Evolutionary conservation across 2,888 invertebrate genomes (phyloP), one percentile per base, ranked within the genome.

Genomic region (Blastobasis lacticolella): DNA sequence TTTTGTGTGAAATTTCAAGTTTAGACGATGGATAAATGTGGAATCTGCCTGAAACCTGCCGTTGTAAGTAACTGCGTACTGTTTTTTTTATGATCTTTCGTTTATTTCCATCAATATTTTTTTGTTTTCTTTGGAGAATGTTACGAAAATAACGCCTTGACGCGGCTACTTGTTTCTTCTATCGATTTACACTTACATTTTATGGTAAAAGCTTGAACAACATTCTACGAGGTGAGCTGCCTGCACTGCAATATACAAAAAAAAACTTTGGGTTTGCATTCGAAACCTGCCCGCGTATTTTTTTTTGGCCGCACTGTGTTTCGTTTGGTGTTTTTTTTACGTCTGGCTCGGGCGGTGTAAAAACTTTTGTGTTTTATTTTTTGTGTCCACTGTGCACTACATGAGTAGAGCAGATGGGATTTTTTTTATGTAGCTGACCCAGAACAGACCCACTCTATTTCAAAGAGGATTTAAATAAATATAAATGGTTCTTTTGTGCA

Each of bases 201-300:
- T 49, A 47, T 38, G 38, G 40, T 49, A 23, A 45, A 52, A 50
- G 58, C 53, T 57, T 51, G 53, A 59, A 52, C 53, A 54, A 49
- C 52, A 57, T 57, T 52, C 44, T 48, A 49, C 49, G 40, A 50
- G 36, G 9, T 45, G 49, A 45, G 45, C 49, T 48, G 10, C 6
- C 36, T 51, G 45, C 51, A 47, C 52, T 42, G 48, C 37, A 62
- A 62, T 63, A 60, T 44, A 61, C 63, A 66, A 73, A 73, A 74
- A 78, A 83, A 77, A 78, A 76, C 74, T 73, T 71, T 65, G 45
- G 41, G 50, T 42, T 60, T 63, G 78, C 73, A 76, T 80, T 79
- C 77, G 77, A 82, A 86, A 86, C 85, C 83, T 78, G 85, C 85
- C 83, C 81, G 86, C 83, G 76, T 78, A 79, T 82, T 84, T 86